Conservation (phyloP, 2,113 vertebrate genomes). For the Eurystomus gularis region DNA sequence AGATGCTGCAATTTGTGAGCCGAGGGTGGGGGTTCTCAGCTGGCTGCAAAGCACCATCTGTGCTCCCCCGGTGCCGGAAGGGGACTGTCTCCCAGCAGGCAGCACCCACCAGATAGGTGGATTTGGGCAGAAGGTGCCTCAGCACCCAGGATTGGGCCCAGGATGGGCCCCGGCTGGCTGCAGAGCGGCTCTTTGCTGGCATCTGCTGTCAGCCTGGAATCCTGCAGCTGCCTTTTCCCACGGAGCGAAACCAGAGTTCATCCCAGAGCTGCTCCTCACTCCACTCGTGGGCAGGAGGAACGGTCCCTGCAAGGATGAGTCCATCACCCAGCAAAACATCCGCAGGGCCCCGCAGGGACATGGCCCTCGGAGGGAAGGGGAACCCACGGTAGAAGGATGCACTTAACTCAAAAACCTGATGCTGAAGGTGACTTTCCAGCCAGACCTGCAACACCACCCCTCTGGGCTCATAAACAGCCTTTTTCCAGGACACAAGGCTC, state of each 20-base stretch:
- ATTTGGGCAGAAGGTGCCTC: background rate
- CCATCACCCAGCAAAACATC: background rate
- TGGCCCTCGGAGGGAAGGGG: background rate
- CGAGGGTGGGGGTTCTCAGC: background rate
- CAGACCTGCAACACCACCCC: background rate
- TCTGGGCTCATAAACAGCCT: background rate
- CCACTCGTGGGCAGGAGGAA: background rate
- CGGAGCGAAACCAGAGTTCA: rapidly evolving
- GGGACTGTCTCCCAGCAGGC: background rate
- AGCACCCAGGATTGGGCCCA: background rate
- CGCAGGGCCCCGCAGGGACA: background rate
- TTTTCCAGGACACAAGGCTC: background rate
- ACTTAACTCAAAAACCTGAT: background rate
- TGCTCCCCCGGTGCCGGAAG: rapidly evolving
- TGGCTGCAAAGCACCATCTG: background rate
- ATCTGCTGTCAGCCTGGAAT: conserved; percentile 25
- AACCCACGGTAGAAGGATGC: background rate
- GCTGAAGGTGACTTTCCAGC: background rate
- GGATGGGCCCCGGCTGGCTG: background rate
- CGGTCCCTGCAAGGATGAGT: rapidly evolving
- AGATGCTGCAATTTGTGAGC: rapidly evolving
- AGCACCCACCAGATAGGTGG: background rate
- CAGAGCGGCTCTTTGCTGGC: conserved; percentile 56
- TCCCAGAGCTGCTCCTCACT: rapidly evolving
- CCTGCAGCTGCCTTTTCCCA: background rate